Percentiles rank a stretch among this genome's conserved stretches.
Evolutionary conservation across 2,113 vertebrate species (phyloP).

Genomic region (Alces alces): DNA sequence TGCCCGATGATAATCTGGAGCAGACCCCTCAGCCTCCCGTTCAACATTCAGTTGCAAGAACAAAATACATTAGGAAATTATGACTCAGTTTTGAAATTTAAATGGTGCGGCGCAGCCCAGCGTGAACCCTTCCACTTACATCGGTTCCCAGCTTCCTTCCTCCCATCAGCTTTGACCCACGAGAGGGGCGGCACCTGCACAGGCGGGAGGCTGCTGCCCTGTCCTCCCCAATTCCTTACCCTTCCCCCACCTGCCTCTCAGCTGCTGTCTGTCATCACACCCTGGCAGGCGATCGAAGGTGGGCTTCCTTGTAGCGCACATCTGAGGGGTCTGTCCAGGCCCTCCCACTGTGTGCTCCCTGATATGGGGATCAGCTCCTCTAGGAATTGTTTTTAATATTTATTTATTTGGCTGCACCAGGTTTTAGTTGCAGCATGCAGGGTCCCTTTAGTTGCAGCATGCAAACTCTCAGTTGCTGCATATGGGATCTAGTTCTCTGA

Average conservation of each 20-base stretch:
- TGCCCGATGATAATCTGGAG: neutral
- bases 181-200: rapidly evolving
- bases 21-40: neutral
- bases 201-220: rapidly evolving
- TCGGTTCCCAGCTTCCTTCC: neutral
- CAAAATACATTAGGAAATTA: neutral
- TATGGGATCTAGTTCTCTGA: neutral
- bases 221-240: neutral
- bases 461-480: neutral
- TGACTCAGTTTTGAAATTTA: neutral
- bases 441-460: neutral
- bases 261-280: neutral
- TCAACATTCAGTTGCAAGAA: neutral
- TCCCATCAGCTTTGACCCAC: rapidly evolving
- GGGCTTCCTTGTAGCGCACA: neutral
- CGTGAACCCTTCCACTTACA: neutral
- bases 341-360: neutral
- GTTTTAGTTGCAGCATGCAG: neutral
- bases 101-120: neutral
- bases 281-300: neutral
- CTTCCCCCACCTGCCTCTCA: neutral
- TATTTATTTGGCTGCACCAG: neutral
- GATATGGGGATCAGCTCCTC: rapidly evolving
- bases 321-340: neutral
- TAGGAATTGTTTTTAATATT: neutral